Evolutionary conservation across 1,140 invertebrate genomes (phyloP).

Genomic region (Brachionus asplanchnoidis): DNA sequence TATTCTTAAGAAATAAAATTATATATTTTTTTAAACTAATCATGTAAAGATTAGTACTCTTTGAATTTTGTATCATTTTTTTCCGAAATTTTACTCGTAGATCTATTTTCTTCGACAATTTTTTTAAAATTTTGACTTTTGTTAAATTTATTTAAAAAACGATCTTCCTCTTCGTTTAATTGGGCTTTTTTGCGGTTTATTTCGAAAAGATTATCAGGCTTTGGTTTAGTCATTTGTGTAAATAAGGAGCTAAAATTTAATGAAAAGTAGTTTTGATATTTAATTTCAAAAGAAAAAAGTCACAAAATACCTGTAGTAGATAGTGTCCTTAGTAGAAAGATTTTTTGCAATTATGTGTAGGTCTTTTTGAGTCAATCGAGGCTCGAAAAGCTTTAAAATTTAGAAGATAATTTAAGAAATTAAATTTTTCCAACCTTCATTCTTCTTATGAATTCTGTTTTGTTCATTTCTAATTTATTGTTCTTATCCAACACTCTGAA

Average conservation of each 20-base stretch:
- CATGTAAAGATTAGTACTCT: background rate
- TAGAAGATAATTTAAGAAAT: background rate
- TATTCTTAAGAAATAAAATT: background rate
- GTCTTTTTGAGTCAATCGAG: constrained; percentile 29
- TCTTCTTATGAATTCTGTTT: constrained; percentile 26
- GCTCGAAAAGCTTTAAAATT: constrained; percentile 33
- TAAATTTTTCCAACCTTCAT: background rate
- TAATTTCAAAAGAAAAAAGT: background rate
- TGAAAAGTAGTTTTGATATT: background rate
- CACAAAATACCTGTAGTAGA: constrained; percentile 27
- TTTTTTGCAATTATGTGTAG: constrained; percentile 16
- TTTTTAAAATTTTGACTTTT: constrained; percentile 10
- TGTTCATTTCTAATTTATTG: constrained; percentile 26
- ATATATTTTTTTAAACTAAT: background rate
- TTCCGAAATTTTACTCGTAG: background rate
- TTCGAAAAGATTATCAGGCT: constrained; percentile 16
- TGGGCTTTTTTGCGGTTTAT: constrained; percentile 15
- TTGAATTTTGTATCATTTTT: constrained; percentile 21
- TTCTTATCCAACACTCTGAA: constrained; percentile 6
- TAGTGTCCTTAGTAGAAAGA: constrained; percentile 5
- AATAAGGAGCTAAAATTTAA: constrained; percentile 1
- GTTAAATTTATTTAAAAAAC: constrained; percentile 9
- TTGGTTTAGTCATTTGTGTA: constrained; percentile 30
- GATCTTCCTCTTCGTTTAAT: constrained; percentile 30
- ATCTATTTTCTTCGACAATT: background rate